Base-by-base conservation (phyloP, 2,888 invertebrate species). In the Spicauda simplicius region DNA sequence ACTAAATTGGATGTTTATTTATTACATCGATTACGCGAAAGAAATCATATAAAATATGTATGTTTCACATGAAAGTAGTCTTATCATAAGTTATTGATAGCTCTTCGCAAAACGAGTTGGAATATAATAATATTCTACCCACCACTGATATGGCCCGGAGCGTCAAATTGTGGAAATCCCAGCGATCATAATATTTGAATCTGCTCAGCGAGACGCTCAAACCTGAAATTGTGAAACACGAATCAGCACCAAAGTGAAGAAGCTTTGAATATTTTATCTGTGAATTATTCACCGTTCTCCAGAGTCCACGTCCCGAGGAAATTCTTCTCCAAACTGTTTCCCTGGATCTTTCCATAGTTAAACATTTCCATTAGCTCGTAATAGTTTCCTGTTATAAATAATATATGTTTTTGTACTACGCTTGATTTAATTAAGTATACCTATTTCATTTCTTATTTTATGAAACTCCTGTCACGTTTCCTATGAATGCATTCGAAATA, bases 141-240 rank as follows among this genome's bases (percentile, higher is more conserved):
- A 88, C 89, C 81, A 89, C 89, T 16, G 90, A 81, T 68, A 91
- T 79, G 2, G 90, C 89, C 50, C 91, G 81, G 54, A 91, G 78
- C 50, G 91, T 89, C 71, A 91, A 81, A 71, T 91, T 90, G 72
- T 87, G 84, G 72, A 91, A 91, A 79, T 91, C 72, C 91, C 90
- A 91, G 14, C 91, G 86, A 64, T 81, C 75, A 74, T 90, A 88
- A 74, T 91, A 91, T 76, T 89, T 91, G 77, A 83, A 91, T n/a
- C 80, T 79, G 64, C 77, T 76, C 52, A 77, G 70, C 33, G 71
- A 65, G 57, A 87, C 72, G 20, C 74, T 70, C 70, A 90, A 73
- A 63, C 90, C 91, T 92, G 77, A 55, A 80, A 73, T 70, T 70
- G 68, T 69, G 68, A 70, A 71, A 68, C 64, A 71, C 59, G 64